These are phyloP conservation scores for Brachyalestes nurse DNA, from an alignment of 2,797 vertebrate species.

Conservation along the genomic window DNA sequence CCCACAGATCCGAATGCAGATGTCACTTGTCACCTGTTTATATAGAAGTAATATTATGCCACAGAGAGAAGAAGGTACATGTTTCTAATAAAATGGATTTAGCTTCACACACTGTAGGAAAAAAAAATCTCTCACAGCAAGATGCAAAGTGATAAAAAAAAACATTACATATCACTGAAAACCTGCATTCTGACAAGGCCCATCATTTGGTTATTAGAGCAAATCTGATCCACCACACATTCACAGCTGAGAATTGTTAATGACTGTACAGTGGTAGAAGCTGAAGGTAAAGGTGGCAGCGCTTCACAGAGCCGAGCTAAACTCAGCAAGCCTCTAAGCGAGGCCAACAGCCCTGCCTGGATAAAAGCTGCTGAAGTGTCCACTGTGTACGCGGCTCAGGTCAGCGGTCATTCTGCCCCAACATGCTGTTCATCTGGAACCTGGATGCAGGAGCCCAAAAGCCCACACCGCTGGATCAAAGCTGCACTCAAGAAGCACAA, in stretches of 20 bases:
- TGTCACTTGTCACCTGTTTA: too few relatives aligned
- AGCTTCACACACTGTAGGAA: too few relatives aligned
- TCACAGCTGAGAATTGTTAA: conserved; percentile 26
- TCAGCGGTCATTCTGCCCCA: conserved; percentile 54
- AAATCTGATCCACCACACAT: conserved; percentile 13
- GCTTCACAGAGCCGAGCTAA: conserved; percentile 31
- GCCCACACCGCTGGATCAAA: conserved; percentile 45
- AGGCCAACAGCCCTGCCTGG: not conserved
- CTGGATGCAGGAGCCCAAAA: conserved; percentile 17
- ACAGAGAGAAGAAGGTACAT: too few relatives aligned
- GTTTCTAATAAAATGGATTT: too few relatives aligned
- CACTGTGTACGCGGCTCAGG: not conserved
- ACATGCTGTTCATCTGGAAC: conserved; percentile 8
- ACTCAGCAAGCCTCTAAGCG: not conserved
- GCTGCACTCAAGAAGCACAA: conserved; percentile 16
- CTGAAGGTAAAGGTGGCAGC: conserved; percentile 32
- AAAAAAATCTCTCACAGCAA: not conserved
- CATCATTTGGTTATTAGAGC: conserved; percentile 17
- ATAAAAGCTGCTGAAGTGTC: not conserved
- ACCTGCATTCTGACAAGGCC: not conserved
- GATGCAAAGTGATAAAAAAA: not conserved
- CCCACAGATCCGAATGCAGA: too few relatives aligned
- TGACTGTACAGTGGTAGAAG: conserved; percentile 30
- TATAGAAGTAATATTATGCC: too few relatives aligned
- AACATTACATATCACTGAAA: not conserved